phyloP scores from a whole-genome alignment of 2,797 vertebrate species.

The Selene dorsalis region DNA sequence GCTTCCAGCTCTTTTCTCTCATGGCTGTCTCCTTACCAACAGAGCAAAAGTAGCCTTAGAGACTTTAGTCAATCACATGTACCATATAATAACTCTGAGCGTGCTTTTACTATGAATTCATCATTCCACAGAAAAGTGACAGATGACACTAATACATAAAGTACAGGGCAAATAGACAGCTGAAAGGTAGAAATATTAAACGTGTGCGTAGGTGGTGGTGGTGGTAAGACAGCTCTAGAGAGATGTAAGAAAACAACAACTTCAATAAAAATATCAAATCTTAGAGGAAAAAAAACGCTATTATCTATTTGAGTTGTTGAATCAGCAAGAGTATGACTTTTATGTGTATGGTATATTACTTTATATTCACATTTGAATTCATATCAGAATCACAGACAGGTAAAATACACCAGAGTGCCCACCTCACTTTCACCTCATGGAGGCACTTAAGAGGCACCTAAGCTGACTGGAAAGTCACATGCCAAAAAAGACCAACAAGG shows the following conservation, averaged over 20 bases:
- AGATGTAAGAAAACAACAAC: neutral
- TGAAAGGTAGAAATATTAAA: too few relatives aligned
- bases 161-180: neutral
- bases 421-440: neutral
- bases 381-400: neutral
- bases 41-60: neutral
- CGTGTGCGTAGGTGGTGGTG: too few relatives aligned
- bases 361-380: neutral
- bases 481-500: neutral
- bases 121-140: neutral
- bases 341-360: neutral
- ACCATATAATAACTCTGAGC: neutral
- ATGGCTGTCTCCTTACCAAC: slow-evolving; percentile 25
- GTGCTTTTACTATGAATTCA: neutral
- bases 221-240: too few relatives aligned
- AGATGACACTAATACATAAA: neutral
- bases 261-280: neutral
- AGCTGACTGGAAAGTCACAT: neutral
- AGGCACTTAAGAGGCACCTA: neutral
- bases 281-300: too few relatives aligned
- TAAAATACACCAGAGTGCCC: neutral
- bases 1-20: neutral
- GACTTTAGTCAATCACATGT: neutral
- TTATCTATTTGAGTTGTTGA: too few relatives aligned
- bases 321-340: too few relatives aligned